Conservation (phyloP, 2,113 vertebrate genomes). For the Forbesichthys agassizii region DNA sequence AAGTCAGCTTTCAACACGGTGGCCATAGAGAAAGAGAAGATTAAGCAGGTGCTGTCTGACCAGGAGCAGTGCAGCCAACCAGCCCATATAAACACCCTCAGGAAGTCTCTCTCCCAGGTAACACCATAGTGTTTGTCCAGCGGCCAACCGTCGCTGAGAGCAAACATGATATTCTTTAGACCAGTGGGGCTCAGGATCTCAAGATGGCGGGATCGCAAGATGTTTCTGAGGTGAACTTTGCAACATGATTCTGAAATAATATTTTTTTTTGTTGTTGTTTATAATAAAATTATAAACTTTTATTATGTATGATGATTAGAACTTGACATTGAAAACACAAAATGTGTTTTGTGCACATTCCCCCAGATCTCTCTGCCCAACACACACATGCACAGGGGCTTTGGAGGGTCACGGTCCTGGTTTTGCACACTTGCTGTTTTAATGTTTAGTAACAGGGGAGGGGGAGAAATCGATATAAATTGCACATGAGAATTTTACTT, state of each 20-base stretch:
- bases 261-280: not conserved
- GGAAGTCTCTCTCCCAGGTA: slow-evolving; percentile 97
- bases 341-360: not conserved
- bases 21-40: slow-evolving; percentile 98
- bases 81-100: slow-evolving; percentile 87
- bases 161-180: too few species aligned
- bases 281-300: too few species aligned
- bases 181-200: too few species aligned
- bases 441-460: too few species aligned
- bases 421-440: too few species aligned
- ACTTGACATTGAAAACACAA: too few species aligned
- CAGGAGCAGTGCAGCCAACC: slow-evolving; percentile 89
- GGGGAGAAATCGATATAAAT: too few species aligned
- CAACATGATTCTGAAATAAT: not conserved
- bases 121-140: not conserved
- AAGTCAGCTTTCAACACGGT: slow-evolving; percentile 99
- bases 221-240: not conserved
- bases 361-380: not conserved
- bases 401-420: not conserved
- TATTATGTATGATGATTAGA: too few species aligned
- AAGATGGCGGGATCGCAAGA: too few species aligned
- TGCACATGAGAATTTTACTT: too few species aligned
- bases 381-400: not conserved
- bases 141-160: not conserved
- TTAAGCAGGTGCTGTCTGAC: slow-evolving; percentile 93